Conservation (phyloP, 1,140 invertebrate genomes). For the Calliopsis andreniformis region DNA sequence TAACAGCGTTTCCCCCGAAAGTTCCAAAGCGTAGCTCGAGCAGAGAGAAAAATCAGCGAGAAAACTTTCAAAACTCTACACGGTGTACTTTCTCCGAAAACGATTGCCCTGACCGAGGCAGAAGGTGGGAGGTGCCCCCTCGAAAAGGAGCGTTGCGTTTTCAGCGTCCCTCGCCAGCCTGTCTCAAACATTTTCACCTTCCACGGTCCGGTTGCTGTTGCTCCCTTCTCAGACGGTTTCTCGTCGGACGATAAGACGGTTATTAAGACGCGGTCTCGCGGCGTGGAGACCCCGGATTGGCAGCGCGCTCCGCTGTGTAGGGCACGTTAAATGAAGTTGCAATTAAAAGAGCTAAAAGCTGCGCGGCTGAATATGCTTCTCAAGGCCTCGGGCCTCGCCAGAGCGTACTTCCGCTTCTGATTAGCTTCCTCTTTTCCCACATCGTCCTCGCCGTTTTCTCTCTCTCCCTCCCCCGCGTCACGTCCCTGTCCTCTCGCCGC, state of each 20-base stretch:
- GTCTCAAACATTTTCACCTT: conserved; percentile 46
- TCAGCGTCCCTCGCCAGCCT: neutral
- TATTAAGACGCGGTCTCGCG: conserved; percentile 58
- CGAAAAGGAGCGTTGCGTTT: conserved; percentile 2
- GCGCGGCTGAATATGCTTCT: conserved; percentile 71
- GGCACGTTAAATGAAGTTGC: conserved; percentile 76
- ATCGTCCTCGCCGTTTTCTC: conserved; percentile 68
- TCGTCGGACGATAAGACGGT: conserved; percentile 56
- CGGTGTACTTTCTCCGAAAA: too few relatives aligned
- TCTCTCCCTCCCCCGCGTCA: conserved; percentile 33
- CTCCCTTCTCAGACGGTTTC: conserved; percentile 33
- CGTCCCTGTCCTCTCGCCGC: conserved; percentile 29
- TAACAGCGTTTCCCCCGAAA: too few relatives aligned
- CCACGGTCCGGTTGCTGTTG: conserved; percentile 44
- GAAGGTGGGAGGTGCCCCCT: too few relatives aligned
- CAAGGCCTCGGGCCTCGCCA: conserved; percentile 76
- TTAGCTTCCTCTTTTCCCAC: conserved; percentile 82
- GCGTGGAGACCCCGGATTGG: conserved; percentile 50
- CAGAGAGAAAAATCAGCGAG: too few relatives aligned
- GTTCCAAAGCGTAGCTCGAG: too few relatives aligned
- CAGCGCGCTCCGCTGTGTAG: conserved; percentile 31
- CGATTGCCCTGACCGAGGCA: too few relatives aligned
- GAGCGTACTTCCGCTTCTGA: conserved; percentile 81
- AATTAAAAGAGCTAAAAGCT: conserved; percentile 80
- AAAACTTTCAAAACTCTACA: too few relatives aligned